Percentiles rank a stretch among this genome's conserved stretches.
Evolutionary conservation across 1,140 invertebrate genomes (phyloP).

Genomic region (Diuraphis noxia): DNA sequence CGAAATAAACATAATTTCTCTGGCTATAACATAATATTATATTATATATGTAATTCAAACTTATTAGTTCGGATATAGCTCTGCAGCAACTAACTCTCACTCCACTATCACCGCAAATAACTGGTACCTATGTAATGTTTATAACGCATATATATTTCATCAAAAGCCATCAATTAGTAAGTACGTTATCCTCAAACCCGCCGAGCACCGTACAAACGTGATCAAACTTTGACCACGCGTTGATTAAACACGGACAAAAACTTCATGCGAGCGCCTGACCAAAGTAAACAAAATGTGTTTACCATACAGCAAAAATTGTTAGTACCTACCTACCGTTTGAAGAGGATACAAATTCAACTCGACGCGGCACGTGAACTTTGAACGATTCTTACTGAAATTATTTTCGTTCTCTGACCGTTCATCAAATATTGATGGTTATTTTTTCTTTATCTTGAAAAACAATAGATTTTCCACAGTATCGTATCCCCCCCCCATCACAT

Average conservation of each 20-base stretch:
- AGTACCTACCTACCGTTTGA: not conserved
- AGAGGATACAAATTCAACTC: not conserved
- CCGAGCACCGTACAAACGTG: not conserved
- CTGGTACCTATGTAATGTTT: not conserved
- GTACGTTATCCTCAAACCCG: not conserved
- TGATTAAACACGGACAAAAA: not conserved
- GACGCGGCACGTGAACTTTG: not conserved
- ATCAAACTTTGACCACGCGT: slow-evolving; percentile 13
- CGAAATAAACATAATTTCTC: not conserved
- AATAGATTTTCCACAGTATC: not conserved
- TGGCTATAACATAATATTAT: not conserved
- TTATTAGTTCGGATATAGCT: not conserved
- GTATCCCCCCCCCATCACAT: not conserved
- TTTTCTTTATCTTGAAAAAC: not conserved
- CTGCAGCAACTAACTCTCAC: too few relatives aligned
- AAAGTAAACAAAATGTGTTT: not conserved
- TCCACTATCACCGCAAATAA: not conserved
- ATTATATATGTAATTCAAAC: not conserved
- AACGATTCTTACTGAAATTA: not conserved
- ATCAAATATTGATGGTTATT: not conserved
- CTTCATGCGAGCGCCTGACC: not conserved
- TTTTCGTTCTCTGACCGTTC: not conserved
- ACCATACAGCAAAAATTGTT: not conserved
- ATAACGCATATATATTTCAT: not conserved
- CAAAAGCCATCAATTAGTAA: slow-evolving; percentile 22